Percentiles rank a stretch among this genome's conserved stretches.
phyloP scores from a whole-genome alignment of 2,113 vertebrate species.

The Tamias sibiricus region DNA sequence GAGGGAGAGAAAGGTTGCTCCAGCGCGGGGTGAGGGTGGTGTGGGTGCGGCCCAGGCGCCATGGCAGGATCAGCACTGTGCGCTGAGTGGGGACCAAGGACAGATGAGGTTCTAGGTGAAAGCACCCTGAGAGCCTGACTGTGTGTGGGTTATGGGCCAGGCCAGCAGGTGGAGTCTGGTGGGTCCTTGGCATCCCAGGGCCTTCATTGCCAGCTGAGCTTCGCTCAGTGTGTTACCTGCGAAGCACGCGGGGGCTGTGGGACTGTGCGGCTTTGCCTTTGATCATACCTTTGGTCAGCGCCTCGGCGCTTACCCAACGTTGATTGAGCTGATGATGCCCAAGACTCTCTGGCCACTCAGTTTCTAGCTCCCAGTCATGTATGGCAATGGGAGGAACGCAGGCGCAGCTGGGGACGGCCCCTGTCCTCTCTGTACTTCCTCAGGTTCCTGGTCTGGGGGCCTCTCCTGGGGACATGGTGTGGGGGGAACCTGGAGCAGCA shows the following conservation, averaged over 20 bases:
- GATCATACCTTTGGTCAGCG: too few relatives aligned
- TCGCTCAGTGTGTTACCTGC: background rate
- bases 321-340: background rate
- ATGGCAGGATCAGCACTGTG: background rate
- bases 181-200: background rate
- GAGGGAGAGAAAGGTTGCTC: accelerated
- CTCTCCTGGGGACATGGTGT: background rate
- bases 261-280: background rate
- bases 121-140: accelerated
- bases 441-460: background rate
- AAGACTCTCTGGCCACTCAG: background rate
- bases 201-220: background rate
- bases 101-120: accelerated
- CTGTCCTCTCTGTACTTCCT: background rate
- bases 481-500: background rate
- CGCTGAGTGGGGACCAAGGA: too few relatives aligned
- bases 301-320: background rate
- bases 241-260: background rate
- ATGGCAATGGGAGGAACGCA: background rate
- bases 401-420: accelerated
- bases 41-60: background rate
- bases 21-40: background rate
- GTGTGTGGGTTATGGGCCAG: background rate
- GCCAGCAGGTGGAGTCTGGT: accelerated
- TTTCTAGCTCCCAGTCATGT: background rate